A percentile compares a stretch with the other conserved stretches of the same genome.
Evolutionary conservation across 1,140 invertebrate genomes (phyloP).

Genomic region (Lordiphosa clarofinis): DNA sequence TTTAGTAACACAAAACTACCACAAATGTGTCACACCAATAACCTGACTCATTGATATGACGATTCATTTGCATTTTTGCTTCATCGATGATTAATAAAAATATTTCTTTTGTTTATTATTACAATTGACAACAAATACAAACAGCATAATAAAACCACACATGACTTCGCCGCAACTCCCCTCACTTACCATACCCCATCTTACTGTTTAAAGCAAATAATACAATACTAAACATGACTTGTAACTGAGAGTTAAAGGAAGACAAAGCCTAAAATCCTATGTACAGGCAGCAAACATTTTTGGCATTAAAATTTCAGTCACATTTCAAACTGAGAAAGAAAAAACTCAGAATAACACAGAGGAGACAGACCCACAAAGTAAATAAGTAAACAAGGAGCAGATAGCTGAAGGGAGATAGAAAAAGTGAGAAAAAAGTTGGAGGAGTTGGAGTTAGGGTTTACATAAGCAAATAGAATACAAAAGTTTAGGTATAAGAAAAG

Average conservation of each 20-base stretch:
- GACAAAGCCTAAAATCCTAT: constrained; percentile 1
- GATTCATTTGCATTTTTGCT: constrained; percentile 3
- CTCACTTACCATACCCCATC: background rate
- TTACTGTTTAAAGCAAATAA: constrained; percentile 7
- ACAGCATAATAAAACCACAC: constrained; percentile 64
- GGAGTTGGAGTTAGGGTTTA: constrained; percentile 49
- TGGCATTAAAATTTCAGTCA: constrained; percentile 73
- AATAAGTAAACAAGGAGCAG: constrained; percentile 64
- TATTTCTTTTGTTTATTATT: constrained; percentile 51
- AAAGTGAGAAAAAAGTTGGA: constrained; percentile 3
- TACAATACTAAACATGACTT: constrained; percentile 29
- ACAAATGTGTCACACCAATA: constrained; percentile 5
- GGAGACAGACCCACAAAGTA: constrained; percentile 50
- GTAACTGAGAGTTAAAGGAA: constrained; percentile 13
- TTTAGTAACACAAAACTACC: too few relatives aligned
- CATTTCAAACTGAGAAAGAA: constrained; percentile 63
- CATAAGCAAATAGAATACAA: constrained; percentile 72
- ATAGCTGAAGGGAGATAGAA: constrained; percentile 25
- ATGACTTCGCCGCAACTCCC: constrained; percentile 13
- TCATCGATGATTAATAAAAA: constrained; percentile 61
- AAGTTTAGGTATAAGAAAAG: constrained; percentile 41
- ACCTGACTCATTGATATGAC: constrained; percentile 32
- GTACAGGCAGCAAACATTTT: constrained; percentile 34
- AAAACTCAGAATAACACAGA: constrained; percentile 34
- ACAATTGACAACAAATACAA: constrained; percentile 65